A percentile compares a stretch with the other conserved stretches of the same genome.
These are phyloP conservation scores for Achroia grisella DNA, from an alignment of 1,140 invertebrate species.

Conservation along the genomic window DNA sequence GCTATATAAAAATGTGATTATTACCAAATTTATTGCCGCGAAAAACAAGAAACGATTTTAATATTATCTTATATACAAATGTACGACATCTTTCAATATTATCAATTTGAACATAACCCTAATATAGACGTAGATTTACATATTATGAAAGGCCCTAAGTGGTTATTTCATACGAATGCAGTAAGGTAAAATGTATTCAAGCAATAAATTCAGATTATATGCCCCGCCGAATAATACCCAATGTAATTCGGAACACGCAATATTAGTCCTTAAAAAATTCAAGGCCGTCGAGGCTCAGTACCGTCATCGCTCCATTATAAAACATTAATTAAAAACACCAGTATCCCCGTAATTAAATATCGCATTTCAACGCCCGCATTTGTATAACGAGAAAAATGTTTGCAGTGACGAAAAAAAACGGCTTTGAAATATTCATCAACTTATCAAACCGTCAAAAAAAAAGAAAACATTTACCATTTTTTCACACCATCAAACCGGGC, in stretches of 20 bases:
- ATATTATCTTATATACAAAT: not conserved
- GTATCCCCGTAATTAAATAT: not conserved
- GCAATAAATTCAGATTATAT: constrained; percentile 14
- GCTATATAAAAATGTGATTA: not conserved
- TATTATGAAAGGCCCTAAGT: constrained; percentile 6
- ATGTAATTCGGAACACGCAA: constrained; percentile 6
- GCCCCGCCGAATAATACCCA: constrained; percentile 3
- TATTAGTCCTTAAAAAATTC: constrained; percentile 6
- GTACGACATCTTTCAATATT: too few species aligned
- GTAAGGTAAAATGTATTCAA: constrained; percentile 6
- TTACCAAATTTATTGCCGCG: not conserved
- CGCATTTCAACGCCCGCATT: not conserved
- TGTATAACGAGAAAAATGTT: constrained; percentile 2
- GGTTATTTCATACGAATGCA: constrained; percentile 4
- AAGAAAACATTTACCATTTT: constrained; percentile 49
- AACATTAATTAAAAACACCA: constrained; percentile 3
- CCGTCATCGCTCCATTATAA: not conserved
- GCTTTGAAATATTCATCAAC: constrained; percentile 13
- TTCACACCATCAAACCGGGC: constrained; percentile 47
- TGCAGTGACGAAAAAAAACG: constrained; percentile 5
- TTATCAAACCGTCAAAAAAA: constrained; percentile 16
- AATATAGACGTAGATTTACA: constrained; percentile 4
- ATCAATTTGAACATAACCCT: not conserved
- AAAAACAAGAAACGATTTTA: not conserved
- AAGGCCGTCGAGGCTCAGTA: constrained; percentile 2